Evolutionary conservation across 2,888 invertebrate genomes (phyloP).

Genomic region (Pogonocherus hispidulus): DNA sequence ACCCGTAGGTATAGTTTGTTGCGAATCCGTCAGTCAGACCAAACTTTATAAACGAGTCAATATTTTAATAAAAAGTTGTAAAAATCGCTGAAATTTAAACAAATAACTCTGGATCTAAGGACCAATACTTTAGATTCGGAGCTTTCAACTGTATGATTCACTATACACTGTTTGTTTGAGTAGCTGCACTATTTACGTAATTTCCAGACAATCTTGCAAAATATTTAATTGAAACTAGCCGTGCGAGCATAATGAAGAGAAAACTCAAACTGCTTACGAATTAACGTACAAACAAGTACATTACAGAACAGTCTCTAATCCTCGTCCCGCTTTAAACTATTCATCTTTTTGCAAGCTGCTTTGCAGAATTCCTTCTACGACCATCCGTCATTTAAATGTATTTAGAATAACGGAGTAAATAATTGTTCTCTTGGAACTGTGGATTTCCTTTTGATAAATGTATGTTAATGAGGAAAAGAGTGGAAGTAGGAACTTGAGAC

Average conservation of each 20-base stretch:
- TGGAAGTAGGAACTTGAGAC: slow-evolving; percentile 27
- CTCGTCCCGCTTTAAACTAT: background rate
- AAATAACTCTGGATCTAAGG: too few species aligned
- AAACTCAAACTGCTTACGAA: slow-evolving; percentile 4
- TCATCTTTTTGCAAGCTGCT: slow-evolving; percentile 5
- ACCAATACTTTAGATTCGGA: too few species aligned
- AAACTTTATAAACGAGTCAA: too few species aligned
- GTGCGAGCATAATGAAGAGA: background rate
- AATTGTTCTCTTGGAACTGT: slow-evolving; percentile 17
- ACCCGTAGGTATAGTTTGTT: too few species aligned
- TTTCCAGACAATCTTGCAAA: background rate
- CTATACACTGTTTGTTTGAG: too few species aligned
- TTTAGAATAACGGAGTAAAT: slow-evolving; percentile 25
- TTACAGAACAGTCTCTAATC: background rate
- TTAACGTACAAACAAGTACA: slow-evolving; percentile 1
- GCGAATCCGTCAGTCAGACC: too few species aligned
- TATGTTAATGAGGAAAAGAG: slow-evolving; percentile 31
- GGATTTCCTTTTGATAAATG: slow-evolving; percentile 30
- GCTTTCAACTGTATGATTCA: too few species aligned
- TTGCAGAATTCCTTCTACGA: background rate
- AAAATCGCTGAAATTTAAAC: too few species aligned
- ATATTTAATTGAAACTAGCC: background rate
- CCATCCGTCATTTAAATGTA: slow-evolving; percentile 21
- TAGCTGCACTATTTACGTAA: background rate
- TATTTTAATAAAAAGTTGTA: too few species aligned